Percentiles rank a stretch among this genome's conserved stretches.
Evolutionary conservation across 1,140 invertebrate genomes (phyloP).

Genomic region (Pararge aegeria): DNA sequence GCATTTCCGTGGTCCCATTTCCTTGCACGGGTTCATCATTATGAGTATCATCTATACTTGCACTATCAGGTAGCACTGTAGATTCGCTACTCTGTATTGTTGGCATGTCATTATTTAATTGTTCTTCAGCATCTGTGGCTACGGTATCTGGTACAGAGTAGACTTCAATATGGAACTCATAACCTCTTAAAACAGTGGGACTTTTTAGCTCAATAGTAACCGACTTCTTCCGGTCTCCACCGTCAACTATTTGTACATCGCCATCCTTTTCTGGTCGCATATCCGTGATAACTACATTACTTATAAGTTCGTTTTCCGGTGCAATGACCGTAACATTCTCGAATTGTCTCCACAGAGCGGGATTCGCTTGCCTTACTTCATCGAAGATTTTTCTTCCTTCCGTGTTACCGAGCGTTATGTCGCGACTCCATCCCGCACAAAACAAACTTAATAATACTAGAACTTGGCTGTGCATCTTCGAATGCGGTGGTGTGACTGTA

Average conservation of each 20-base stretch:
- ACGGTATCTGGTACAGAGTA: slow-evolving; percentile 33
- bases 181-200: slow-evolving; percentile 59
- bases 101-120: not conserved
- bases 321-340: slow-evolving; percentile 54
- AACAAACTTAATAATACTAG: slow-evolving; percentile 39
- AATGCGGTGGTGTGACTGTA: slow-evolving; percentile 33
- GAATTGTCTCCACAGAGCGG: slow-evolving; percentile 58
- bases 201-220: slow-evolving; percentile 67
- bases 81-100: not conserved
- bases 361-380: slow-evolving; percentile 48
- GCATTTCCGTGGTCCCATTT: not conserved
- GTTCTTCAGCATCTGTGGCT: slow-evolving; percentile 19
- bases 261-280: slow-evolving; percentile 59
- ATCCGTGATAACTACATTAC: slow-evolving; percentile 50
- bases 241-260: slow-evolving; percentile 52
- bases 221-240: slow-evolving; percentile 51
- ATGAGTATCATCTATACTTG: not conserved
- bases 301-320: slow-evolving; percentile 52
- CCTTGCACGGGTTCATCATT: not conserved
- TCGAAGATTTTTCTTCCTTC: slow-evolving; percentile 52
- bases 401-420: slow-evolving; percentile 44
- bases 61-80: slow-evolving; percentile 4
- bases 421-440: slow-evolving; percentile 37
- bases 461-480: slow-evolving; percentile 46
- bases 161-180: slow-evolving; percentile 58